Percentiles rank a stretch among this genome's conserved stretches.
phyloP scores from a whole-genome alignment of 2,113 vertebrate species.

The Bucco capensis region DNA sequence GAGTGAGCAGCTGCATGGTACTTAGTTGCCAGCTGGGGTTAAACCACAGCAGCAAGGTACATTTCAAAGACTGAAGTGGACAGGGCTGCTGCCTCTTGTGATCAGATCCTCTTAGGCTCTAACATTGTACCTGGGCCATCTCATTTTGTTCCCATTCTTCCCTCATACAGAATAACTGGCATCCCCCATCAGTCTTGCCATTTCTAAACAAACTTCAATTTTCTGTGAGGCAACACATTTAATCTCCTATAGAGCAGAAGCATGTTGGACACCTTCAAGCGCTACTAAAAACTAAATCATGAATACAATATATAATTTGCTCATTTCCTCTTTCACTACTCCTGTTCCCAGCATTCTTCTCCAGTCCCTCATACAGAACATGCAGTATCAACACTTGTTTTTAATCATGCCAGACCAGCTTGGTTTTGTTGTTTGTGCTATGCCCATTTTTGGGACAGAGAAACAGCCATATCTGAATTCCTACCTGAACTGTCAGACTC shows the following conservation, averaged over 20 bases:
- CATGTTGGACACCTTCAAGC: neutral
- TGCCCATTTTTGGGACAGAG: neutral
- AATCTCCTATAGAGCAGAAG: neutral
- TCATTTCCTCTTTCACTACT: neutral
- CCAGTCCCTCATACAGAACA: neutral
- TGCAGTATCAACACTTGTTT: neutral
- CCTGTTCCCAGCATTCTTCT: neutral
- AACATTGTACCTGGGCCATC: neutral
- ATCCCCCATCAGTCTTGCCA: neutral
- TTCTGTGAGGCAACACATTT: neutral
- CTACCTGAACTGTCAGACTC: neutral
- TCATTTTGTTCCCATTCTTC: neutral
- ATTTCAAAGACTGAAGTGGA: neutral
- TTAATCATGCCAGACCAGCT: neutral
- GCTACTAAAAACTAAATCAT: neutral
- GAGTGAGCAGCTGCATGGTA: neutral
- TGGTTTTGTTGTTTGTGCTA: neutral
- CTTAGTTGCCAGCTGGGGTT: neutral
- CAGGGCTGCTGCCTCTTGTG: neutral
- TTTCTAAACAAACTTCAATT: neutral
- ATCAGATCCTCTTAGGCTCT: neutral
- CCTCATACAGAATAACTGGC: neutral
- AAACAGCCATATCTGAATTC: neutral
- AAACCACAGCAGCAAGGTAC: neutral
- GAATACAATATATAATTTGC: neutral